Conservation (phyloP, 64 coral and sea anemone species). For the Montipora capricornis region DNA sequence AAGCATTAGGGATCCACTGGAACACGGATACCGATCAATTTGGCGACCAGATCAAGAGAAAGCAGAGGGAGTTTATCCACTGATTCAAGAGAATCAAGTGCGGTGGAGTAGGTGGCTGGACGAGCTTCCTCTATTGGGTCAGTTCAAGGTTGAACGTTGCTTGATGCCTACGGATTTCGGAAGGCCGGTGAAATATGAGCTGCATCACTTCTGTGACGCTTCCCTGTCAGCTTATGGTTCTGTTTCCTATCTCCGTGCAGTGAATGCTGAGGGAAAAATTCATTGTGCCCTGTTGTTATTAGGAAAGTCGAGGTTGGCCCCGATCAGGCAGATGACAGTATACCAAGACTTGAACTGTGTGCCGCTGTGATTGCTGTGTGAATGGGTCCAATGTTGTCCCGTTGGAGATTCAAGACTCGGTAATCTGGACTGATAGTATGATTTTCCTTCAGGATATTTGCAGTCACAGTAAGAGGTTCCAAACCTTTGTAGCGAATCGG, state of each 20-base stretch:
- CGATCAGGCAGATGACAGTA: too few species aligned
- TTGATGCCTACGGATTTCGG: too few species aligned
- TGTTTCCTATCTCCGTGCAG: constrained; percentile 15
- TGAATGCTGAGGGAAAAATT: constrained; percentile 33
- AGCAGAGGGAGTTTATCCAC: not conserved
- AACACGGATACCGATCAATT: not conserved
- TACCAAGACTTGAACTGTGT: too few species aligned
- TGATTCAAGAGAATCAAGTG: too few species aligned
- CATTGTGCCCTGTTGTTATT: not conserved
- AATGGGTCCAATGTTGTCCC: not conserved
- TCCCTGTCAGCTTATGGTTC: constrained; percentile 29
- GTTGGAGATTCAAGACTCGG: not conserved
- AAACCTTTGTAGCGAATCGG: too few species aligned
- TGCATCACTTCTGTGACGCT: not conserved
- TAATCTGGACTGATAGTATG: too few species aligned
- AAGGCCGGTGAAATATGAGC: too few species aligned
- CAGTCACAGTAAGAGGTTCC: too few species aligned
- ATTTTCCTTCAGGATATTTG: too few species aligned
- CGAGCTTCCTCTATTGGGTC: too few species aligned
- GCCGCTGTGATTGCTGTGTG: constrained; percentile 1
- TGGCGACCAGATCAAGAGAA: not conserved
- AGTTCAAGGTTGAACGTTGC: not conserved
- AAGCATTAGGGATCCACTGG: constrained; percentile 18
- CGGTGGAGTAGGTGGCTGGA: too few species aligned
- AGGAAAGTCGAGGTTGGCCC: too few species aligned